These are phyloP conservation scores for Pachypeltis micranthus DNA, from an alignment of 1,140 invertebrate genomes.

Conservation along the genomic window DNA sequence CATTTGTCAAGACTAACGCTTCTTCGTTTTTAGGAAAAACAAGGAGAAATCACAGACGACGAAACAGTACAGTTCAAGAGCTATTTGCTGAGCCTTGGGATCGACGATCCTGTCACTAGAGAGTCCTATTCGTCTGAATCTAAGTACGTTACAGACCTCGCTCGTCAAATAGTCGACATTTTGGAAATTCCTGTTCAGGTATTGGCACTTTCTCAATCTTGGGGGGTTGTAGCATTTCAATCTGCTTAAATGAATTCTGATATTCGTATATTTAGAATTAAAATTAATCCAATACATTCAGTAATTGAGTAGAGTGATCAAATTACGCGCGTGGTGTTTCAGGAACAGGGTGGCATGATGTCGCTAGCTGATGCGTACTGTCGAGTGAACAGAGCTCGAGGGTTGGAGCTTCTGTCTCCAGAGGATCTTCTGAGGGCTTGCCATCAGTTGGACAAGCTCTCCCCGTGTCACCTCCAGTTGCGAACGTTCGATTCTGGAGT, in stretches of 20 bases:
- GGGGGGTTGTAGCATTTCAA: too few species aligned
- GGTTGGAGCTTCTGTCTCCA: constrained; percentile 79
- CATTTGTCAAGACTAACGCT: too few species aligned
- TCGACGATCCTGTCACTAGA: constrained; percentile 92
- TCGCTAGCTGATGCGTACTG: constrained; percentile 93
- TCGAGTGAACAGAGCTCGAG: constrained; percentile 80
- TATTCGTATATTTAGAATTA: too few species aligned
- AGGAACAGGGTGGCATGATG: constrained; percentile 93
- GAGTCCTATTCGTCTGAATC: constrained; percentile 75
- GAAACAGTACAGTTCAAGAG: constrained; percentile 94
- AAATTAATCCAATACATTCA: too few species aligned
- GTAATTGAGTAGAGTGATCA: too few species aligned
- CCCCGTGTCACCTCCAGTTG: constrained; percentile 56
- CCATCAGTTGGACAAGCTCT: constrained; percentile 48
- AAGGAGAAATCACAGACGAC: constrained; percentile 93
- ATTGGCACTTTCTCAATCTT: too few species aligned
- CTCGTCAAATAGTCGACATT: constrained; percentile 72
- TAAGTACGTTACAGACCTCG: constrained; percentile 76
- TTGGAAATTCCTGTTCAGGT: constrained; percentile 72
- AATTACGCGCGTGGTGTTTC: too few species aligned
- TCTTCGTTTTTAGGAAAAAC: constrained; percentile 60
- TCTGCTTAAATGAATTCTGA: too few species aligned
- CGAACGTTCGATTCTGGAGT: constrained; percentile 82
- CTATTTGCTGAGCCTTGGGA: constrained; percentile 89
- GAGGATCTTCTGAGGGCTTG: constrained; percentile 91